phyloP scores from a whole-genome alignment of 1,140 invertebrate species.

The Temnothorax nylanderi region DNA sequence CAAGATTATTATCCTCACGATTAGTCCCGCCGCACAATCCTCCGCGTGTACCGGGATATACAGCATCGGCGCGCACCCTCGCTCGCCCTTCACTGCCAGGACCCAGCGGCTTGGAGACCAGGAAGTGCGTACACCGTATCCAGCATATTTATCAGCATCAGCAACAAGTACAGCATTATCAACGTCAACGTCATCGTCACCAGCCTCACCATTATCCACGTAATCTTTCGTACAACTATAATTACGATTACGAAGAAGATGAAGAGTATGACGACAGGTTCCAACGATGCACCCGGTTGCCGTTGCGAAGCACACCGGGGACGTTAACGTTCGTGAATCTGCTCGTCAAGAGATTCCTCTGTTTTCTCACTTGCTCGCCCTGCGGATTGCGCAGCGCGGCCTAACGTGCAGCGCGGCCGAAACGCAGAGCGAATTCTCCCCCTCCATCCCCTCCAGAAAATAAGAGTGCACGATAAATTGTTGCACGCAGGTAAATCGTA shows the following conservation, averaged over 20 bases:
- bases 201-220: conserved; percentile 55
- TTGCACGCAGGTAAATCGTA: conserved; percentile 53
- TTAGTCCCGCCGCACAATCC: conserved; percentile 60
- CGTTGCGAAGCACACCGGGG: conserved; percentile 70
- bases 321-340: conserved; percentile 78
- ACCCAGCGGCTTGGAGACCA: conserved; percentile 73
- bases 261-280: conserved; percentile 56
- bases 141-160: conserved; percentile 65
- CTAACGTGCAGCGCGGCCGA: conserved; percentile 43
- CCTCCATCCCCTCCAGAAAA: background rate
- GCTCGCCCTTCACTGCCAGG: conserved; percentile 78
- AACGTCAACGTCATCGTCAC: conserved; percentile 36
- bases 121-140: conserved; percentile 77
- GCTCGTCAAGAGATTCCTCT: conserved; percentile 79
- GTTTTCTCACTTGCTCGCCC: conserved; percentile 77
- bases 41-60: conserved; percentile 64
- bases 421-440: conserved; percentile 24
- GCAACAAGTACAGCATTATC: conserved; percentile 50
- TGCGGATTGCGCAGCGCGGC: conserved; percentile 56
- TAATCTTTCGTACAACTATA: conserved; percentile 67
- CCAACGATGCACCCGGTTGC: conserved; percentile 62
- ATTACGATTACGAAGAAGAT: conserved; percentile 59
- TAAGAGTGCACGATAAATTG: conserved; percentile 13
- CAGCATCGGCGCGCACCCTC: conserved; percentile 63
- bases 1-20: conserved; percentile 67